Evolutionary conservation across 23 tunicate species (phyloP).

Genomic region (Styela plicata): DNA sequence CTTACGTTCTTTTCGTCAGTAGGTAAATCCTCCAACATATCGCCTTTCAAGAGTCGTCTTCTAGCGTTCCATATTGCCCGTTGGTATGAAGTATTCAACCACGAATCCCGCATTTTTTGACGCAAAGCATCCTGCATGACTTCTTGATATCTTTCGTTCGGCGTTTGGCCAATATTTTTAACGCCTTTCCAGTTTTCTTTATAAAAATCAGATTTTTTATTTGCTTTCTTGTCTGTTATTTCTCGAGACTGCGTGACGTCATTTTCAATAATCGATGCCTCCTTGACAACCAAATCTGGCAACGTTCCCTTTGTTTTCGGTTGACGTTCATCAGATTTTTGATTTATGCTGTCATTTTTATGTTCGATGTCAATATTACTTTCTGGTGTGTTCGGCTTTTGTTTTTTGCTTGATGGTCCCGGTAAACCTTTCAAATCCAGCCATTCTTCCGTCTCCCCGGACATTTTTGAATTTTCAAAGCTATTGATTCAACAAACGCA

Average conservation of each 20-base stretch:
- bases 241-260: neutral
- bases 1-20: constrained; percentile 17
- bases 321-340: neutral
- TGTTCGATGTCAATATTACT: neutral
- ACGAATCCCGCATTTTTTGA: constrained; percentile 40
- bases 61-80: constrained; percentile 60
- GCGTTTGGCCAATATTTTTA: neutral
- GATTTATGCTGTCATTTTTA: neutral
- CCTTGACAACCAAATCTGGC: constrained; percentile 27
- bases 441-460: neutral
- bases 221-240: neutral
- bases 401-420: neutral
- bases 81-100: constrained; percentile 54
- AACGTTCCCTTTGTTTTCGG: neutral
- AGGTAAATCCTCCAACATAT: neutral
- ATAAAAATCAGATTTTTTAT: neutral
- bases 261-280: constrained; percentile 19
- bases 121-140: constrained; percentile 11
- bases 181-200: neutral
- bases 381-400: neutral
- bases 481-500: too few relatives aligned
- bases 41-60: constrained; percentile 29
- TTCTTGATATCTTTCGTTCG: neutral
- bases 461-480: too few relatives aligned
- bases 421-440: neutral